These are phyloP conservation scores for Melitaea cinxia DNA, from an alignment of 1,140 invertebrate species.

Conservation along the genomic window DNA sequence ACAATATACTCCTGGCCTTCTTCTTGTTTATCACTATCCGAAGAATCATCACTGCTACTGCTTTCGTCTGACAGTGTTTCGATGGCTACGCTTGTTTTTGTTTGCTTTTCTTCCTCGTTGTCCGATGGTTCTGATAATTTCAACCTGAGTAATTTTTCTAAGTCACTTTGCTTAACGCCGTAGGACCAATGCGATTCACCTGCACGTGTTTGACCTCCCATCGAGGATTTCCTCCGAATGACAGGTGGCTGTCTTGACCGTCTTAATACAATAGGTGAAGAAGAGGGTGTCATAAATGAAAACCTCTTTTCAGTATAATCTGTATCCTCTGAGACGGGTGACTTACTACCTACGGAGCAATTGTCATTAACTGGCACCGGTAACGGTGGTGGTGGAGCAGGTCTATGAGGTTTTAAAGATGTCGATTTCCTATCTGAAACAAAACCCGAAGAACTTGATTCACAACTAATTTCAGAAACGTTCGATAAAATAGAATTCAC, in stretches of 20 bases:
- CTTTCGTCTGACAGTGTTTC: slow-evolving; percentile 48
- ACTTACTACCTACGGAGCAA: slow-evolving; percentile 57
- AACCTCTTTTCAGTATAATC: slow-evolving; percentile 50
- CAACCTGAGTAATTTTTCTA: slow-evolving; percentile 71
- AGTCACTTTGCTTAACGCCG: slow-evolving; percentile 72
- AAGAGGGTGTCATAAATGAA: slow-evolving; percentile 61
- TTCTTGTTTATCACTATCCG: slow-evolving; percentile 60
- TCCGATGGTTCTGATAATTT: slow-evolving; percentile 71
- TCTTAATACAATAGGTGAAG: slow-evolving; percentile 63
- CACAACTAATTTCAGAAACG: slow-evolving; percentile 69
- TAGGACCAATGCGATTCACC: slow-evolving; percentile 76
- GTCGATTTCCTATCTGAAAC: slow-evolving; percentile 69
- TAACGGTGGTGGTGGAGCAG: slow-evolving; percentile 71
- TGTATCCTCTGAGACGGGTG: slow-evolving; percentile 50
- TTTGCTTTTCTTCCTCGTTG: slow-evolving; percentile 66
- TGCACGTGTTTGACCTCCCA: slow-evolving; percentile 50
- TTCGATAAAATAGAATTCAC: slow-evolving; percentile 77
- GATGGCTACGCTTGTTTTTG: slow-evolving; percentile 36
- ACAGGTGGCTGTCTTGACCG: slow-evolving; percentile 71
- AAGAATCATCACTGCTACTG: slow-evolving; percentile 63
- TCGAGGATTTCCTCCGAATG: slow-evolving; percentile 69
- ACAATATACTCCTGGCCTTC: slow-evolving; percentile 62
- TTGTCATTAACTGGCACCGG: slow-evolving; percentile 66
- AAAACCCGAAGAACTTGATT: slow-evolving; percentile 75
- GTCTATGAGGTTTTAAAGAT: slow-evolving; percentile 61